Percentiles rank a stretch among this genome's conserved stretches.
Conservation (phyloP, 2,888 invertebrate species). For the Fragum sueziense region DNA sequence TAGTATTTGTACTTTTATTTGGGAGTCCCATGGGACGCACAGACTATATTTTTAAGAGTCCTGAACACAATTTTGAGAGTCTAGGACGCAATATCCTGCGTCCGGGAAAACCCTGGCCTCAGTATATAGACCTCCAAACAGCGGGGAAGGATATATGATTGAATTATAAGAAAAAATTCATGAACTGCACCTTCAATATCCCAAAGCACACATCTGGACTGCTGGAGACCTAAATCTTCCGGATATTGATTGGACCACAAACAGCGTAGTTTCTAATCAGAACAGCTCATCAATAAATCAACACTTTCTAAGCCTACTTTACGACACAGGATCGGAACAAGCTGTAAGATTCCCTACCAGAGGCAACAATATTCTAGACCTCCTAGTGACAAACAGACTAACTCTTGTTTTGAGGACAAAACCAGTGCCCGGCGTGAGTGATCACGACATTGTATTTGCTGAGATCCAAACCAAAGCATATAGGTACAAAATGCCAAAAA, state of each 20-base stretch:
- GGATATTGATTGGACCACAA: conserved; percentile 21
- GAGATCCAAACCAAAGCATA: background rate
- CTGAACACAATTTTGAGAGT: no score
- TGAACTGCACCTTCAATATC: background rate
- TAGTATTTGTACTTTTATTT: no score
- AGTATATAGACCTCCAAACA: conserved; percentile 9
- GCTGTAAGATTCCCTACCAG: conserved; percentile 21
- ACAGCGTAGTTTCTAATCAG: conserved; percentile 4
- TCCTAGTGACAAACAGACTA: conserved; percentile 34
- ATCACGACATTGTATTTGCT: conserved; percentile 21
- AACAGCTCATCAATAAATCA: background rate
- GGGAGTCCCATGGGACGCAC: no score
- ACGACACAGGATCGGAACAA: conserved; percentile 26
- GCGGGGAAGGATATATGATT: background rate
- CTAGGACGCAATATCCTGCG: no score
- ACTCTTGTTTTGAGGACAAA: conserved; percentile 10
- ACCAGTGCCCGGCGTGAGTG: conserved; percentile 23
- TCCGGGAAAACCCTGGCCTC: no score
- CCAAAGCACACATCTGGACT: background rate
- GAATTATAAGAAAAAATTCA: background rate
- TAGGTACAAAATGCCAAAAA: background rate
- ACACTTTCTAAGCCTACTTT: background rate
- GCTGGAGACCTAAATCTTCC: conserved; percentile 16
- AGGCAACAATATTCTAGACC: conserved; percentile 24
- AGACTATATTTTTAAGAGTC: no score